phyloP scores from a whole-genome alignment of 1,140 invertebrate species.

The Papilio xuthus region DNA sequence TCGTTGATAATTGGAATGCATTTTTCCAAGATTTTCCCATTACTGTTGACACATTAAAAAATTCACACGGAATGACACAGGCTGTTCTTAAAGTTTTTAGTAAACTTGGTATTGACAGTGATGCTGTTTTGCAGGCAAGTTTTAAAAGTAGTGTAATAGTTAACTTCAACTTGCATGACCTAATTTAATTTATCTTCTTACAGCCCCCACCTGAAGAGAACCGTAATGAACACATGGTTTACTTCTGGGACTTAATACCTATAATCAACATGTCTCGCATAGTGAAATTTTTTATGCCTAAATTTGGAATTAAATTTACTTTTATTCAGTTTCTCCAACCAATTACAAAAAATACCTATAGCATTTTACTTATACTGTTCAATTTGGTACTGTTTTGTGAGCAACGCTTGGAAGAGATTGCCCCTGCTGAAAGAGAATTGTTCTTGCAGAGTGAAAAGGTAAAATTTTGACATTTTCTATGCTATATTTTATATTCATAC shows the following conservation, averaged over 20 bases:
- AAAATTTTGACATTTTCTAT: conserved; percentile 19
- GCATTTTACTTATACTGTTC: conserved; percentile 60
- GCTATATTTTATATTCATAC: conserved; percentile 18
- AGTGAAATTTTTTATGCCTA: conserved; percentile 57
- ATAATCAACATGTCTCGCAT: conserved; percentile 67
- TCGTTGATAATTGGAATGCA: conserved; percentile 66
- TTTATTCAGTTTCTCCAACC: conserved; percentile 65
- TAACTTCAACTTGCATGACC: background rate
- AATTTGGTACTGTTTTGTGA: conserved; percentile 68
- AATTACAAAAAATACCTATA: conserved; percentile 48
- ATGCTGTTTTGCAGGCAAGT: conserved; percentile 61
- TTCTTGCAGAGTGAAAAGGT: conserved; percentile 67
- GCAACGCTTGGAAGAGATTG: conserved; percentile 53
- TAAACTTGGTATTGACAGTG: conserved; percentile 62
- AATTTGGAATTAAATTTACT: conserved; percentile 51
- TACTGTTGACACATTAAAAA: conserved; percentile 57
- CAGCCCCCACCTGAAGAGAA: conserved; percentile 66
- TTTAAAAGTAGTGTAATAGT: conserved; percentile 23
- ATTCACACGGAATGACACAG: conserved; percentile 58
- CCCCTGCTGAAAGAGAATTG: conserved; percentile 59
- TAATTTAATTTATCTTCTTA: conserved; percentile 39
- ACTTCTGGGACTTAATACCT: conserved; percentile 70
- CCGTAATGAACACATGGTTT: conserved; percentile 59
- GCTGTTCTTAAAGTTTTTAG: conserved; percentile 62
- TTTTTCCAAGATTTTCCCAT: conserved; percentile 58